Evolutionary conservation across 2,797 vertebrate species (phyloP).

Genomic region (Smutsia temminckii): DNA sequence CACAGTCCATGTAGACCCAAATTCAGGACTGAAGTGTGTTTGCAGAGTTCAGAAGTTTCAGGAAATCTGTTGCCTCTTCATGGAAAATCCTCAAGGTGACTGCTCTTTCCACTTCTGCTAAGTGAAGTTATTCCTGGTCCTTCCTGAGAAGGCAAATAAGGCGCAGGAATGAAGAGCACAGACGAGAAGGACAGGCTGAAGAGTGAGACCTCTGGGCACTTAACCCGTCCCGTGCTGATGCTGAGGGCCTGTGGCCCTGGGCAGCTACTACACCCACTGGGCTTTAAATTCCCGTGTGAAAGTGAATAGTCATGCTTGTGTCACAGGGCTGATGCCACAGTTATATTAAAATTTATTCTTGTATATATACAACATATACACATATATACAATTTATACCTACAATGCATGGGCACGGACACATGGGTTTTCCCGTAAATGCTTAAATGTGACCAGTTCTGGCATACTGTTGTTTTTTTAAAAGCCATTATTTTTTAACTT

Average conservation of each 20-base stretch:
- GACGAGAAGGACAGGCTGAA: background rate
- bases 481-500: background rate
- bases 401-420: background rate
- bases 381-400: background rate
- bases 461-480: background rate
- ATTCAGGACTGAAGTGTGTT: background rate
- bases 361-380: background rate
- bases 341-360: background rate
- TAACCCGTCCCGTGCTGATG: rapidly evolving
- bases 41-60: constrained; percentile 34
- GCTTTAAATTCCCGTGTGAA: background rate
- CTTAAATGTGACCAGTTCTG: background rate
- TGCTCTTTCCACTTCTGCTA: constrained; percentile 40
- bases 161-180: background rate
- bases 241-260: background rate
- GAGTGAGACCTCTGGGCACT: background rate
- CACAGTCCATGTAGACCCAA: background rate
- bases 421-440: background rate
- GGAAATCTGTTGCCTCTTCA: constrained; percentile 43
- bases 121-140: constrained; percentile 34
- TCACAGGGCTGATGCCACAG: background rate
- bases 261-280: background rate
- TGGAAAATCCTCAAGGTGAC: constrained; percentile 68
- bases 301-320: background rate
- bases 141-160: constrained; percentile 8